Evolutionary conservation across 23 tunicate genomes (phyloP), one percentile per base, ranked within the genome.

Genomic region (Halocynthia aurantium): DNA sequence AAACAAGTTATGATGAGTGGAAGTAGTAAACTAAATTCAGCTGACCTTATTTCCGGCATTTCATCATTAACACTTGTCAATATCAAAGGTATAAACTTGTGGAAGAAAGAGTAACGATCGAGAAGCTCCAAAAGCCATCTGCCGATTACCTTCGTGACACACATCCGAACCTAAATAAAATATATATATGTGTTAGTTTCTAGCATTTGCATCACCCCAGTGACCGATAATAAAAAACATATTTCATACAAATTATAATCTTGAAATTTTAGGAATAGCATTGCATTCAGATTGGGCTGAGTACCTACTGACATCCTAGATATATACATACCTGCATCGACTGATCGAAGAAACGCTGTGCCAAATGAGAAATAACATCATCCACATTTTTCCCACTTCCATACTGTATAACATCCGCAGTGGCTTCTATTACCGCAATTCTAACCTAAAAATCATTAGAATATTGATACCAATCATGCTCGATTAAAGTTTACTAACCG

Each of bases 361-460:
- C 98, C 44, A 92, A 52, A 70, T 92, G 98, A 7, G 98, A 82
- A 19, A 92, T 78, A 52, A 92, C 98, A 74, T 92, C 98, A 79
- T 92, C 98, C 54, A 92, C 91, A 75, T 77, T 92, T 69, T 92
- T 92, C 7, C 98, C 98, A 83, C 83, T 92, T 22, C 98, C 98
- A 75, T 55, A 92, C 70, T 92, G 98, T 50, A 92, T 80, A 11
- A 92, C 98, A 79, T 92, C 92, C 55, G 88, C 98, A 74, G 98
- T 92, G n/a, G 98, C 98, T 68, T 86, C 98, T 11, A 92, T 77
- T 7, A 92, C 98, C 0, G 98, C 91, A 11, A 86, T 82, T 22
- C 98, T 82, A 66, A 92, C 94, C 94, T 87, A 52, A 18, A 61
- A 15, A 53, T 18, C 11, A 77, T 15, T 60, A 60, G 17, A 31